Percentiles rank a stretch among this genome's conserved stretches.
These are phyloP conservation scores for Oryctes rhinoceros DNA, from an alignment of 1,140 invertebrate genomes.

Conservation along the genomic window DNA sequence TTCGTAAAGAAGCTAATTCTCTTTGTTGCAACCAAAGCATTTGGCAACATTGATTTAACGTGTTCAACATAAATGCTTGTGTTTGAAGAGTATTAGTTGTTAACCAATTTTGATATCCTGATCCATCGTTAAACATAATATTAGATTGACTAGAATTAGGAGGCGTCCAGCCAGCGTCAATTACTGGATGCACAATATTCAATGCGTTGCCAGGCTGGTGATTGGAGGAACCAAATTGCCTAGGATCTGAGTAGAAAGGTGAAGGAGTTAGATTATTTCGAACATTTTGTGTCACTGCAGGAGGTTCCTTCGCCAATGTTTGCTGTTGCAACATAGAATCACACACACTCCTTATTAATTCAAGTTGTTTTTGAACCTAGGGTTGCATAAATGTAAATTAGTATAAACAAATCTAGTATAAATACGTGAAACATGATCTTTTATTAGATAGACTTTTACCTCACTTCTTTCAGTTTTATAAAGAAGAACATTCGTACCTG, in stretches of 20 bases:
- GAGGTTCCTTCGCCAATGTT: constrained; percentile 33
- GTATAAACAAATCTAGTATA: constrained; percentile 2
- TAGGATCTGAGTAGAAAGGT: constrained; percentile 55
- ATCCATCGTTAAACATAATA: background rate
- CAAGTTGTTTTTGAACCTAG: constrained; percentile 58
- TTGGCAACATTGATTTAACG: constrained; percentile 64
- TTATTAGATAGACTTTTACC: no score
- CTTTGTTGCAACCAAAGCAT: constrained; percentile 63
- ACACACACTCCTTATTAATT: constrained; percentile 58
- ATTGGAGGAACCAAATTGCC: constrained; percentile 50
- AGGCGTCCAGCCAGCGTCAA: constrained; percentile 45
- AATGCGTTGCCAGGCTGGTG: constrained; percentile 50
- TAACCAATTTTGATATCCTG: constrained; percentile 55
- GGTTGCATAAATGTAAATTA: constrained; percentile 38
- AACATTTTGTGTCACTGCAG: constrained; percentile 52
- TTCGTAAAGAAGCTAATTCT: constrained; percentile 59
- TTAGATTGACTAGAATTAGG: background rate
- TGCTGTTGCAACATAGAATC: constrained; percentile 58
- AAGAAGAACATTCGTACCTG: constrained; percentile 21
- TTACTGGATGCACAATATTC: constrained; percentile 50
- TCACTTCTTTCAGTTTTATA: no score
- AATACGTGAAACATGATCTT: no score
- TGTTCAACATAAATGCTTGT: constrained; percentile 61
- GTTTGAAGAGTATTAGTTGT: constrained; percentile 60
- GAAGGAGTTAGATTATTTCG: constrained; percentile 58